These are phyloP conservation scores for Cryptocheilus praepositus DNA, from an alignment of 2,888 invertebrate species.

Conservation along the genomic window DNA sequence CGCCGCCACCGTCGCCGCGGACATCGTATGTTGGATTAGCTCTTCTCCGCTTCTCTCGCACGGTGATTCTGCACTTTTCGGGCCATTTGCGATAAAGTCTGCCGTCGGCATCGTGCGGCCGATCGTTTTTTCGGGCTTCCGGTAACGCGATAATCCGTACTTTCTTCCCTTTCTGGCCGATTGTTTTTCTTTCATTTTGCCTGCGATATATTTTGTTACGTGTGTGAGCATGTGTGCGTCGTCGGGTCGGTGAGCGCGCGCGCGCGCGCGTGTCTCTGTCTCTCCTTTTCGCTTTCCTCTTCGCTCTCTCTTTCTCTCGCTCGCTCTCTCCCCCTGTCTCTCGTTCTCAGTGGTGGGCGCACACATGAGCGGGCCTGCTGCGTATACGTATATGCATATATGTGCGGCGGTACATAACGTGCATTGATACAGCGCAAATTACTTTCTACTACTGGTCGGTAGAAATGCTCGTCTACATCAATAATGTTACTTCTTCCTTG, in stretches of 20 bases:
- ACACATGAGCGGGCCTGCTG: too few species aligned
- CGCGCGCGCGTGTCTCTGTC: neutral
- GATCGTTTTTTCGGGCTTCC: neutral
- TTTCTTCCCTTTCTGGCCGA: constrained; percentile 6
- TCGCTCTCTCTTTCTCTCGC: neutral
- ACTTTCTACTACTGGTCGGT: constrained; percentile 4
- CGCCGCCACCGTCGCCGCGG: constrained; percentile 1
- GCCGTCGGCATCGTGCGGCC: neutral
- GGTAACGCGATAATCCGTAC: neutral
- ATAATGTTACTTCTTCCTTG: too few species aligned
- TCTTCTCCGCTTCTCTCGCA: neutral
- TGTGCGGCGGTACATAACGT: constrained; percentile 1
- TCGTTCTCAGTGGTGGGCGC: constrained; percentile 14
- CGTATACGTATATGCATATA: neutral
- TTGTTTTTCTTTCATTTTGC: constrained; percentile 1
- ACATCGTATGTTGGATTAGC: neutral
- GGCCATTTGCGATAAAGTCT: neutral
- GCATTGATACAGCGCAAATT: constrained; percentile 9
- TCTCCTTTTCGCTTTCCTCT: too few species aligned
- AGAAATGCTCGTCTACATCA: neutral
- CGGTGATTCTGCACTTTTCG: constrained; percentile 8
- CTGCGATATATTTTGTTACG: neutral
- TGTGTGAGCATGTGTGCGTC: too few species aligned
- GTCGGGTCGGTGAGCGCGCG: too few species aligned
- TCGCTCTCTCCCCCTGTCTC: neutral